Evolutionary conservation across 2,113 vertebrate genomes (phyloP).

Genomic region (Octodon degus): DNA sequence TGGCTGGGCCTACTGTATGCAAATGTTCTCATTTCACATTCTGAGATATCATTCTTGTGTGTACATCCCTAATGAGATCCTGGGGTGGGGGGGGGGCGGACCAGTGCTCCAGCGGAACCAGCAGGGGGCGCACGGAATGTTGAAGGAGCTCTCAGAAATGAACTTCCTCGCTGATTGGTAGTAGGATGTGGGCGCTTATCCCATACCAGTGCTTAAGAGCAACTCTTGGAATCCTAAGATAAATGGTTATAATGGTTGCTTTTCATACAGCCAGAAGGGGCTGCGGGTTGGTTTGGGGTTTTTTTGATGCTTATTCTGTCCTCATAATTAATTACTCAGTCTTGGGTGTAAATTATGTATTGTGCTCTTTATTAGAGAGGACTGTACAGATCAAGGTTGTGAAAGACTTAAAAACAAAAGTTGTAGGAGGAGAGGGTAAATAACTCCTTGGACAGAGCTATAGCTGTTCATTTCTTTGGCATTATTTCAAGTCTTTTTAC

Average conservation of each 20-base stretch:
- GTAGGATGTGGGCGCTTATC: not conserved
- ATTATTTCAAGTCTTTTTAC: not conserved
- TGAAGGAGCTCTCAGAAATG: not conserved
- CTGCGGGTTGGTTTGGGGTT: not conserved
- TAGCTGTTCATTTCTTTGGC: not conserved
- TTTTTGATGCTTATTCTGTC: not conserved
- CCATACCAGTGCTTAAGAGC: not conserved
- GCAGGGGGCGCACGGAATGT: slow-evolving; percentile 58
- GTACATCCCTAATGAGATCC: slow-evolving; percentile 65
- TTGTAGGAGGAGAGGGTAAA: not conserved
- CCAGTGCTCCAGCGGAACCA: slow-evolving; percentile 41
- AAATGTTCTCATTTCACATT: slow-evolving; percentile 73
- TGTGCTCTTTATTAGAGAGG: not conserved
- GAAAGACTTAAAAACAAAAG: not conserved
- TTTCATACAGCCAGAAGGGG: slow-evolving; percentile 10
- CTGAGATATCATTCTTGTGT: slow-evolving; percentile 63
- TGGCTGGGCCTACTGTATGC: slow-evolving; percentile 74
- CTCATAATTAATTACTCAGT: not conserved
- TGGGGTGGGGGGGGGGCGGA: not conserved
- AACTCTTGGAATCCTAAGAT: slow-evolving; percentile 37
- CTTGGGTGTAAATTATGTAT: not conserved
- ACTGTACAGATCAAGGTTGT: not conserved
- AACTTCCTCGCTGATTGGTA: not conserved
- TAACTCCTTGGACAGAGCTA: not conserved
- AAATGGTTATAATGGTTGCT: not conserved